phyloP scores from a whole-genome alignment of 2,888 invertebrate species.

The Hemicrepidius hirtus region DNA sequence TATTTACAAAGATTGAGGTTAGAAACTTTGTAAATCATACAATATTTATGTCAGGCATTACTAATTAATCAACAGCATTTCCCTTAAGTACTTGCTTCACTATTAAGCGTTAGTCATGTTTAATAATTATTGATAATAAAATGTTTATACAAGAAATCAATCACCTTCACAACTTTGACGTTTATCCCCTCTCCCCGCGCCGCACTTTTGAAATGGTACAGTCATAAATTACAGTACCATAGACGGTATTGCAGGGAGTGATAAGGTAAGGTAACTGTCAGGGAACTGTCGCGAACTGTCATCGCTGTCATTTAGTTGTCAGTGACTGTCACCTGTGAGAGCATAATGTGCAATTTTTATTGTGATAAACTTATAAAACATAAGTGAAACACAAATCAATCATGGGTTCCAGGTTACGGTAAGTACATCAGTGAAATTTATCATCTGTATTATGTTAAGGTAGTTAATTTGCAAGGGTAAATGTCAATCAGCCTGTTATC shows the following conservation, averaged over 20 bases:
- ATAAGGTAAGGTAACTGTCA: not conserved
- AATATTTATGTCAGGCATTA: not conserved
- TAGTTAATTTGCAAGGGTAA: not conserved
- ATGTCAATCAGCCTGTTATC: constrained; percentile 25
- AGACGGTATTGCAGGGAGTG: constrained; percentile 12
- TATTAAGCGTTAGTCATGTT: not conserved
- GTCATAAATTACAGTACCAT: no score
- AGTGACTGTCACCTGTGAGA: constrained; percentile 38
- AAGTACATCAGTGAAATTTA: constrained; percentile 54
- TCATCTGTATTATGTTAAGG: not conserved
- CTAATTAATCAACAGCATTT: not conserved
- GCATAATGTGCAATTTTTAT: constrained; percentile 36
- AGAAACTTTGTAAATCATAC: not conserved
- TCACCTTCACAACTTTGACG: no score
- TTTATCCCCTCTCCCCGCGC: no score
- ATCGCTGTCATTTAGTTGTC: no score
- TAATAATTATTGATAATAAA: no score
- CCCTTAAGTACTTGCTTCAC: not conserved
- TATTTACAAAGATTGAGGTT: constrained; percentile 51
- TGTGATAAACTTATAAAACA: constrained; percentile 23
- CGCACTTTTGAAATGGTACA: no score
- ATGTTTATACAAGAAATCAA: no score
- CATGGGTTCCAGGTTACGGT: constrained; percentile 75
- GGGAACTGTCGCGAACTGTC: constrained; percentile 37
- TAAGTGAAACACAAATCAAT: constrained; percentile 45